Conservation (phyloP, 2,797 vertebrate genomes). For the Acrossocheilus fasciatus region DNA sequence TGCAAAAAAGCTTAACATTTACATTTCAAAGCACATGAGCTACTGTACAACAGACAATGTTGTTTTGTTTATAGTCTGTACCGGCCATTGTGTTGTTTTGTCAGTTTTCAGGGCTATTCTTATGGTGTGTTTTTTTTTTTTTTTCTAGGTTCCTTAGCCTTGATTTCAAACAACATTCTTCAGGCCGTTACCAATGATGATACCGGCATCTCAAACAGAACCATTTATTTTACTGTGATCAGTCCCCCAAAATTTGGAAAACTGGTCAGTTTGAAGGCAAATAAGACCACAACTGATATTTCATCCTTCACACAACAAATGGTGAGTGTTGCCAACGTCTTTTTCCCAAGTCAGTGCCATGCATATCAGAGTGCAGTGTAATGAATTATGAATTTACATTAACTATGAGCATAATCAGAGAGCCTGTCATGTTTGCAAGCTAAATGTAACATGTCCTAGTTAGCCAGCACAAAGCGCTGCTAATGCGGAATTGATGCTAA, state of each 20-base stretch:
- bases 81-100: slow-evolving; percentile 44
- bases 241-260: slow-evolving; percentile 83
- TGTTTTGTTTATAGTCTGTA: slow-evolving; percentile 42
- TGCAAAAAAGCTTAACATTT: slow-evolving; percentile 4
- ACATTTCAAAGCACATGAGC: slow-evolving; percentile 38
- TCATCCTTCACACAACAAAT: slow-evolving; percentile 87
- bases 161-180: slow-evolving; percentile 81
- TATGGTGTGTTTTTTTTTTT: background rate
- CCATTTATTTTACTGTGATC: slow-evolving; percentile 80
- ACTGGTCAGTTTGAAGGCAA: slow-evolving; percentile 74
- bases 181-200: slow-evolving; percentile 87
- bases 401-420: slow-evolving; percentile 55
- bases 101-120: slow-evolving; percentile 28
- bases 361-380: slow-evolving; percentile 51
- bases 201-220: slow-evolving; percentile 77
- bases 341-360: slow-evolving; percentile 43
- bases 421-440: slow-evolving; percentile 52
- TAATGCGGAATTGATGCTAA: background rate
- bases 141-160: slow-evolving; percentile 77
- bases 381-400: slow-evolving; percentile 69
- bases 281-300: slow-evolving; percentile 79
- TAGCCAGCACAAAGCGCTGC: slow-evolving; percentile 4
- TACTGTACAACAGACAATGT: slow-evolving; percentile 8
- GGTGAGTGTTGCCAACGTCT: slow-evolving; percentile 77
- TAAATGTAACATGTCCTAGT: slow-evolving; percentile 62